Evolutionary conservation across 2,113 vertebrate species (phyloP).

Genomic region (Lonchura striata): DNA sequence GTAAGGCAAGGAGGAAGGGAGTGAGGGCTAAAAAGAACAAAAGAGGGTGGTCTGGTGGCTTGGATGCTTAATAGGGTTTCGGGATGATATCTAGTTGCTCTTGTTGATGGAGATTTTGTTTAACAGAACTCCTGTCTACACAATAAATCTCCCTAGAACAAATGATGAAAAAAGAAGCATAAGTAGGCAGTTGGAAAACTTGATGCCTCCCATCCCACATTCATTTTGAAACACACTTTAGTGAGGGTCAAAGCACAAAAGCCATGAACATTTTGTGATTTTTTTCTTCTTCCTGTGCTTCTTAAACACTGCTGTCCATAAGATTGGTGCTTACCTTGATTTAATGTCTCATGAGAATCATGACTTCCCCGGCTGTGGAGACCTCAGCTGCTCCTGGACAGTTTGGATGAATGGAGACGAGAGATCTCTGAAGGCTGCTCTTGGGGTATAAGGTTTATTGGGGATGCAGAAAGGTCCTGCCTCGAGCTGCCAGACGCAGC

Average conservation of each 20-base stretch:
- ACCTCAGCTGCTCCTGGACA: too few species aligned
- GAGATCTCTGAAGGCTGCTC: too few species aligned
- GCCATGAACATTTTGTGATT: background rate
- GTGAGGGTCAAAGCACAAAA: background rate
- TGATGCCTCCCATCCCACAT: background rate
- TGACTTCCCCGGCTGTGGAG: slow-evolving; percentile 47
- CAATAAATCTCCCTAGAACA: background rate
- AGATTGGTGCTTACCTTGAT: slow-evolving; percentile 75
- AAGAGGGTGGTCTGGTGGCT: background rate
- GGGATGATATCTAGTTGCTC: background rate
- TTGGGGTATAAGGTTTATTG: too few species aligned
- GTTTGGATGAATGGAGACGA: too few species aligned
- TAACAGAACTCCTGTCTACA: background rate
- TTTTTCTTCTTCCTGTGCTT: slow-evolving; percentile 24
- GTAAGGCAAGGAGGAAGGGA: background rate
- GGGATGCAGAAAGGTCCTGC: too few species aligned
- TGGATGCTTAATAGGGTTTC: background rate
- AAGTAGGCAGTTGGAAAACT: background rate
- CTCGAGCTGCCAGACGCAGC: too few species aligned
- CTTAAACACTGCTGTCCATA: slow-evolving; percentile 23
- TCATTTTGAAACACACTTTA: background rate
- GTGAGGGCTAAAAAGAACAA: background rate
- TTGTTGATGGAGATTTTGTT: background rate
- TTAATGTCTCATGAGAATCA: slow-evolving; percentile 75
- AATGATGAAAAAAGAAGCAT: background rate